Evolutionary conservation across 2,888 invertebrate genomes (phyloP).

Genomic region (Sinotaia quadrata): DNA sequence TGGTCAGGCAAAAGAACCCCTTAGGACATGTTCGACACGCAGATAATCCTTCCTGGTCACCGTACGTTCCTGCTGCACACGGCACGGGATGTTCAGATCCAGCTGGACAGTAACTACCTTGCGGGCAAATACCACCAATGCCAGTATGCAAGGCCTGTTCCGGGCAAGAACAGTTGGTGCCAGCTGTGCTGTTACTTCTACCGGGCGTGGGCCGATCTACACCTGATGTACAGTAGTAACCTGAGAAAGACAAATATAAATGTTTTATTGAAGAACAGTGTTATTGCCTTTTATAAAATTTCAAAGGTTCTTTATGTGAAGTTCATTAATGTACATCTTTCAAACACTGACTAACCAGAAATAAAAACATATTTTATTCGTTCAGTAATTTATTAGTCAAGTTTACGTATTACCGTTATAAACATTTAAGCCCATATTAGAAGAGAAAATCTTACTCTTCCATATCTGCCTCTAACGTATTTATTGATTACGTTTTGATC

Average conservation of each 20-base stretch:
- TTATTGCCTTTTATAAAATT: not conserved
- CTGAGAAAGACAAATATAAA: constrained; percentile 36
- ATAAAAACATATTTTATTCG: too few species aligned
- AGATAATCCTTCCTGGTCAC: constrained; percentile 45
- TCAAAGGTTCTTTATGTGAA: not conserved
- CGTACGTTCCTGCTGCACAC: constrained; percentile 52
- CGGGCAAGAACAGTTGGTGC: constrained; percentile 53
- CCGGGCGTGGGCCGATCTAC: constrained; percentile 63
- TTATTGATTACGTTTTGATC: too few species aligned
- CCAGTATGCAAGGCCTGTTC: constrained; percentile 56
- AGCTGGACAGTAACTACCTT: constrained; percentile 61
- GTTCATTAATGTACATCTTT: too few species aligned
- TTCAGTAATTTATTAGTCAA: too few species aligned
- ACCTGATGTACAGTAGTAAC: constrained; percentile 67
- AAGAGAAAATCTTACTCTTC: too few species aligned
- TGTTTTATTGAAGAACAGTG: not conserved
- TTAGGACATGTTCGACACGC: constrained; percentile 48
- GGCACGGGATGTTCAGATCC: constrained; percentile 46
- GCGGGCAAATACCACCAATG: constrained; percentile 63
- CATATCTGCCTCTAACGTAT: too few species aligned
- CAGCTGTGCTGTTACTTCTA: constrained; percentile 44
- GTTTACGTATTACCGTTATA: too few species aligned
- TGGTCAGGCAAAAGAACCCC: constrained; percentile 55
- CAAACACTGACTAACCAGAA: too few species aligned
- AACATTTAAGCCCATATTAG: too few species aligned